Conservation (phyloP, 2,888 invertebrate species). For the Aproaerema taeniolella region DNA sequence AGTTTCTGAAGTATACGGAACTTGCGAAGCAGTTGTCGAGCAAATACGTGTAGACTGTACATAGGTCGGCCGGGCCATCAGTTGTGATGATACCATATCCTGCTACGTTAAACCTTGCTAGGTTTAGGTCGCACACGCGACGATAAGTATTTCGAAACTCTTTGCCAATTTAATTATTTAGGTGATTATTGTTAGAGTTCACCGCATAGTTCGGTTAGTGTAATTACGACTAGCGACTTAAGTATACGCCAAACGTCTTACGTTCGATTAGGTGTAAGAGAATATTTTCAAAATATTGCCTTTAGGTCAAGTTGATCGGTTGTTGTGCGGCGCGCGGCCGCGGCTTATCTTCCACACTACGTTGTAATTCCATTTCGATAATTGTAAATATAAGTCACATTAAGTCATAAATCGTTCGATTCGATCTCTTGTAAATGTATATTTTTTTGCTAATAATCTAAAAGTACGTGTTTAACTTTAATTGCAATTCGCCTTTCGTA, state of each 20-base stretch:
- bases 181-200: conserved; percentile 71
- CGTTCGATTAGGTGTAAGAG: conserved; percentile 70
- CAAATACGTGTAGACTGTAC: conserved; percentile 89
- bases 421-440: conserved; percentile 78
- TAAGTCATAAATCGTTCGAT: conserved; percentile 72
- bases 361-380: conserved; percentile 74
- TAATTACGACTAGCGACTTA: conserved; percentile 74
- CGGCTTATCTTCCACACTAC: conserved; percentile 69
- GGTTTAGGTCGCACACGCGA: conserved; percentile 70
- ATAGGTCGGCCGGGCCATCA: conserved; percentile 47
- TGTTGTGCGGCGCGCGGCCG: conserved; percentile 37
- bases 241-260: conserved; percentile 78
- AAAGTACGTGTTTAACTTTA: conserved; percentile 37
- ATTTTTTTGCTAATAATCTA: conserved; percentile 65
- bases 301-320: conserved; percentile 60
- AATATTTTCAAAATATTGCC: conserved; percentile 76
- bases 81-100: conserved; percentile 89
- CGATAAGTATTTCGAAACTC: conserved; percentile 76
- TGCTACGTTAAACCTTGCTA: conserved; percentile 77
- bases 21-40: conserved; percentile 98
- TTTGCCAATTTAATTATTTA: conserved; percentile 78
- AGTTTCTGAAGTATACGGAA: conserved; percentile 98
- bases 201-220: conserved; percentile 75
- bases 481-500: conserved; percentile 34
- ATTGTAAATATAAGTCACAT: conserved; percentile 74